A percentile compares a stretch with the other conserved stretches of the same genome.
Evolutionary conservation across 35 echinoderm and acorn worm species (phyloP).

Genomic region (Chiridota heheva): DNA sequence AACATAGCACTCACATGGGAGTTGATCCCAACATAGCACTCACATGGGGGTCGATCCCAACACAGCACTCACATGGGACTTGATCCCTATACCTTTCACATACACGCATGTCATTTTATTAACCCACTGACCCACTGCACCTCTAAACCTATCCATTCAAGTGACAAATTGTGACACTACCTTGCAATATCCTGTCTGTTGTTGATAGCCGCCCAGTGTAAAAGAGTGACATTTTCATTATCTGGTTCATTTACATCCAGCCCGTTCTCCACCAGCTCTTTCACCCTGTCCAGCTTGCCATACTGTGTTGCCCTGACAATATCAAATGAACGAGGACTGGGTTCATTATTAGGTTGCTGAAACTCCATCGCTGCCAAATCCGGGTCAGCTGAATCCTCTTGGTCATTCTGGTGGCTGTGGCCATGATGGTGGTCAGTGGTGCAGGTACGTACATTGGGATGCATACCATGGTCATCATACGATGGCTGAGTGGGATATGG

Average conservation of each 20-base stretch:
- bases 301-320: conserved; percentile 94
- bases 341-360: conserved; percentile 15
- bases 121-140: too few relatives aligned
- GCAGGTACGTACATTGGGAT: not conserved
- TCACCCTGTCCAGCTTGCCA: conserved; percentile 66
- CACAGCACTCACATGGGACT: too few relatives aligned
- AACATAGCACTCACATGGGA: too few relatives aligned
- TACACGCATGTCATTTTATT: too few relatives aligned
- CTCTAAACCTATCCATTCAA: too few relatives aligned
- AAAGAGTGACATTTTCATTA: conserved; percentile 73
- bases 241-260: conserved; percentile 82
- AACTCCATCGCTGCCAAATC: too few relatives aligned
- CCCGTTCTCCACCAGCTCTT: conserved; percentile 75
- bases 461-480: not conserved
- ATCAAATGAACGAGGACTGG: conserved; percentile 57
- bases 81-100: too few relatives aligned
- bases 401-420: not conserved
- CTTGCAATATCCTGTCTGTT: conserved; percentile 89
- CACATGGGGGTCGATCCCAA: too few relatives aligned
- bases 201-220: conserved; percentile 95
- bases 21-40: too few relatives aligned
- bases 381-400: too few relatives aligned
- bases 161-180: conserved; percentile 43
- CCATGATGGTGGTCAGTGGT: not conserved
- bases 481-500: conserved; percentile 58